These are phyloP conservation scores for Distichodus sexfasciatus DNA, from an alignment of 2,797 vertebrate species.

Conservation along the genomic window DNA sequence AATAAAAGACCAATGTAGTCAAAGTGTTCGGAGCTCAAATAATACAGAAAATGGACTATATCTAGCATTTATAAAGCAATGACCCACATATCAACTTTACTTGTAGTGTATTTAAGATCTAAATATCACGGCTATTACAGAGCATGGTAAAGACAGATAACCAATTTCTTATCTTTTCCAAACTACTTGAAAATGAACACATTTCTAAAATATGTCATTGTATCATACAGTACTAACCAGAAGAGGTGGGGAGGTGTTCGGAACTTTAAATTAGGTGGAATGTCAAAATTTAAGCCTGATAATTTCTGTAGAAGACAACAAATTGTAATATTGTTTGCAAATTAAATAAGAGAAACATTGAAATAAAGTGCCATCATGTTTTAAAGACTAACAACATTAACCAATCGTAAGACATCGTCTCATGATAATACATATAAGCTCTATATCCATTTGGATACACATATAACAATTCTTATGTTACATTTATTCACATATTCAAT, in stretches of 20 bases:
- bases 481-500: slow-evolving; percentile 77
- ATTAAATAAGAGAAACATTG: slow-evolving; percentile 19
- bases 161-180: slow-evolving; percentile 25
- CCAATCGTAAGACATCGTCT: slow-evolving; percentile 47
- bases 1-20: too few relatives aligned
- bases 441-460: slow-evolving; percentile 63
- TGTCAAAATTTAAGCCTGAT: too few relatives aligned
- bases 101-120: slow-evolving; percentile 6
- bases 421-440: slow-evolving; percentile 71
- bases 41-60: background rate
- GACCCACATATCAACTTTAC: background rate
- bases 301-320: too few relatives aligned
- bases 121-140: slow-evolving; percentile 18
- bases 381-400: slow-evolving; percentile 64
- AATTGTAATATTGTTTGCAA: background rate
- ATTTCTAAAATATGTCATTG: slow-evolving; percentile 36
- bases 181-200: slow-evolving; percentile 18
- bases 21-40: too few relatives aligned
- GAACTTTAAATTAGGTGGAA: too few relatives aligned
- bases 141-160: slow-evolving; percentile 30
- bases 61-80: slow-evolving; percentile 17
- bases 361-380: slow-evolving; percentile 63
- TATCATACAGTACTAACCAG: slow-evolving; percentile 24
- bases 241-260: slow-evolving; percentile 17
- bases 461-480: slow-evolving; percentile 71